Conservation (phyloP, 2,797 vertebrate species). For the Gambelia wislizenii region DNA sequence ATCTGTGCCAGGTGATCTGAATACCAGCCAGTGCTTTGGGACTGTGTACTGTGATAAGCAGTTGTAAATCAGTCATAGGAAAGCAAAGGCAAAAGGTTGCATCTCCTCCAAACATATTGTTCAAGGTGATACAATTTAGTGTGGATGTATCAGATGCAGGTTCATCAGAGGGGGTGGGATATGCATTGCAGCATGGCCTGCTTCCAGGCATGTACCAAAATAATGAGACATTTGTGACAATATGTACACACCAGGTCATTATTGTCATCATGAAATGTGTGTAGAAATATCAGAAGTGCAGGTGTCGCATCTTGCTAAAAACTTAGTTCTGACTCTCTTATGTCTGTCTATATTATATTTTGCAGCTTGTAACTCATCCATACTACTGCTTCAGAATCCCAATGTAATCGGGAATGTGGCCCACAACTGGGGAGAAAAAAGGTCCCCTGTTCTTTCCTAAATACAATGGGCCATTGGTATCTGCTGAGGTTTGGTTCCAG, state of each 20-base stretch:
- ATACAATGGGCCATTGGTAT: no score
- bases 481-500: no score
- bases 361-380: slow-evolving; percentile 62
- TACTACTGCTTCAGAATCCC: slow-evolving; percentile 57
- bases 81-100: slow-evolving; percentile 50
- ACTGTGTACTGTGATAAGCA: slow-evolving; percentile 49
- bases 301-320: slow-evolving; percentile 47
- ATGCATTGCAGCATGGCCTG: slow-evolving; percentile 11
- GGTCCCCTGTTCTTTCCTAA: not conserved
- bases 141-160: slow-evolving; percentile 19
- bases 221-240: slow-evolving; percentile 24
- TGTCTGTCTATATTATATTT: slow-evolving; percentile 48
- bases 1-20: slow-evolving; percentile 55
- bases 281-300: not conserved
- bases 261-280: not conserved
- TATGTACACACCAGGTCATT: not conserved
- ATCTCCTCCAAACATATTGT: slow-evolving; percentile 64
- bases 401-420: no score
- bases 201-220: slow-evolving; percentile 8
- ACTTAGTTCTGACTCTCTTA: slow-evolving; percentile 39
- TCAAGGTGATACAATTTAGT: slow-evolving; percentile 65
- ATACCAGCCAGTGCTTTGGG: slow-evolving; percentile 25
- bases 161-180: slow-evolving; percentile 22
- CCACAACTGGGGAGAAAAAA: not conserved
- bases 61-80: slow-evolving; percentile 60